Evolutionary conservation across 2,113 vertebrate genomes (phyloP), one percentile per base, ranked within the genome.

Genomic region (Apodemus speciosus): DNA sequence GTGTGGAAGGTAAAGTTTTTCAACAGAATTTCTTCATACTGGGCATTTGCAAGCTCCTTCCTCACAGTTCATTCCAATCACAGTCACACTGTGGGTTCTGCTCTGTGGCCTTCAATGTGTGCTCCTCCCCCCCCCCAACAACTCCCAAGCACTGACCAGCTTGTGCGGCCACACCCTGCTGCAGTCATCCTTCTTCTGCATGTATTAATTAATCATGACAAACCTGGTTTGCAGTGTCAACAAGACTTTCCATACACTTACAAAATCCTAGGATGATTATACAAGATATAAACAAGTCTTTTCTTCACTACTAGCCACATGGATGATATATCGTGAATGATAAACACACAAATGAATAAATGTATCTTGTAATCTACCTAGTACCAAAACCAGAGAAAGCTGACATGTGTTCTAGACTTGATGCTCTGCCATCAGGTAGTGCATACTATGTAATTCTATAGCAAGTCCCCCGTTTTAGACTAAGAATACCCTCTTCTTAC

Each of bases 21-120:
- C 95, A 94, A 46, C 80, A 81, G 86, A 85, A 30, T 49, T 66
- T 76, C 6, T 81, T 91, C 58, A 85, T 62, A 88, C 83, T 92
- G 25, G 27, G 79, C 27, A 77, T 89, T 94, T 93, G 38, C 73
- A 94, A 73, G 93, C 14, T 53, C 11, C 30, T 51, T 76, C 30
- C 69, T 58, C 73, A 88, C 10, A 91, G 69, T 3, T 32, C 84
- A 76, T 75, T 76, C 92, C 38, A 92, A 73, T 49, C 83, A 75
- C 32, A 86, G 13, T 25, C 20, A 53, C 10, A 71, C 10, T 23
- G 66, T 71, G 35, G n/a, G n/a, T 23, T 72, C 18, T 72, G 81
- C 40, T 72, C 27, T 40, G 32, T 69, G 32, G 21, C 64, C 64
- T 86, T 38, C 20, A 69, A 27, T 32, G 40, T 16, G 18, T 0